A percentile compares a stretch with the other conserved stretches of the same genome.
phyloP scores from a whole-genome alignment of 2,888 invertebrate genomes.

The Drosophila rellima region DNA sequence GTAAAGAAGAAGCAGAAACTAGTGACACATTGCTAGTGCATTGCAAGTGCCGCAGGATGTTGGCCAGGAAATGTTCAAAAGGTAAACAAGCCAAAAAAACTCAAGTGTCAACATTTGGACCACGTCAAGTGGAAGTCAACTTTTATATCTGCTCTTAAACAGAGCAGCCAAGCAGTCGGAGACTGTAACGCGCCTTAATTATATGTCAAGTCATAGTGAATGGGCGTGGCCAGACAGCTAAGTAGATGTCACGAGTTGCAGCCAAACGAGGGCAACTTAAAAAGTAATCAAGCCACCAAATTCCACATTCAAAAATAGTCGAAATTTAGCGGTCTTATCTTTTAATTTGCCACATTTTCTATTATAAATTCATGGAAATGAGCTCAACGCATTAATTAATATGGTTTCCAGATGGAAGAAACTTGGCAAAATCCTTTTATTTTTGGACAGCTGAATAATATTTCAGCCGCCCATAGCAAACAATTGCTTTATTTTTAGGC shows the following conservation, averaged over 20 bases:
- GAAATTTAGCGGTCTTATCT: neutral
- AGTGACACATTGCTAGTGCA: slow-evolving; percentile 15
- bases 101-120: slow-evolving; percentile 61
- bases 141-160: slow-evolving; percentile 52
- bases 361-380: neutral
- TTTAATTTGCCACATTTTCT: neutral
- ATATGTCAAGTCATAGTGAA: slow-evolving; percentile 52
- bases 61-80: slow-evolving; percentile 62
- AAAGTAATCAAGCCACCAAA: neutral
- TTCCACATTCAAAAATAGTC: neutral
- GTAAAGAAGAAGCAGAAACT: slow-evolving; percentile 7
- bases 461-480: neutral
- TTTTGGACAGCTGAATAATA: slow-evolving; percentile 3
- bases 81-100: slow-evolving; percentile 52
- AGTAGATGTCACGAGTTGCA: slow-evolving; percentile 36
- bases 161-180: slow-evolving; percentile 28
- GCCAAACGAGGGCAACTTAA: slow-evolving; percentile 35
- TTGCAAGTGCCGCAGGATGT: slow-evolving; percentile 51
- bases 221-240: slow-evolving; percentile 38
- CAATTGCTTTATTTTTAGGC: slow-evolving; percentile 29
- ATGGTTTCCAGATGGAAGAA: slow-evolving; percentile 13
- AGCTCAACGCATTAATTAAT: slow-evolving; percentile 9
- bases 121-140: slow-evolving; percentile 42
- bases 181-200: slow-evolving; percentile 46
- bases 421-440: neutral